Base-by-base conservation (phyloP, 1,140 invertebrate species). In the Heliconius hewitsoni region DNA sequence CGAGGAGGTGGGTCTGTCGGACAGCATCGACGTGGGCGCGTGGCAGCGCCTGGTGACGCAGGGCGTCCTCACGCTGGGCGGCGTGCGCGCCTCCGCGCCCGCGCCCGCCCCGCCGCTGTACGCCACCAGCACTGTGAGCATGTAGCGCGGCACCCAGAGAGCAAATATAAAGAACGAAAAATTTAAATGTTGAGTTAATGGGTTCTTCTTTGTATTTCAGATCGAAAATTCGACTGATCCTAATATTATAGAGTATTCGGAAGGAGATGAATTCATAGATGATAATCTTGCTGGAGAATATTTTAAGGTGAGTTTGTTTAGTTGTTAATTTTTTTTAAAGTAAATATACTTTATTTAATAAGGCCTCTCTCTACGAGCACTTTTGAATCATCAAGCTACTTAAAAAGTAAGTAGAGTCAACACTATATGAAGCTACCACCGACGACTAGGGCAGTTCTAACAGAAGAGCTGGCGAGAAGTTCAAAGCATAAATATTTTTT, bases 21-120 rank as follows among this genome's bases (percentile, higher is more conserved):
- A 91, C 39, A 79, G 85, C 80, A 96, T 96, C 82, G 95, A 96
- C 77, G 87, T 93, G 37, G 87, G 81, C n/a, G 94, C 93, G 46
- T 97, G 96, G 95, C 95, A 96, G 81, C 89, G 95, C 50, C 89
- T 97, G 11, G 81, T 96, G 72, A 82, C 86, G 37, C 88, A 81
- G 71, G 96, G 95, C 4, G 90, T 84, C 52, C 89, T 96, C 42
- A 84, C 87, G 72, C 89, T 95, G 83, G 94, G 94, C 70, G 93
- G 93, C 70, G 82, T 84, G 73, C 85, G 79, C 52, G 50, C 82
- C 75, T 30, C 82, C 34, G 18, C 73, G 2, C 30, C 30, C 3
- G 60, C 60, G 23, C 23, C 23, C 11, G 60, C 60, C 9, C 30
- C 60, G 23, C 9, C 30, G 27, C 11, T 66, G 11, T 66, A 66